Base-by-base conservation (phyloP, 2,113 vertebrate genomes). In the Pardalotus punctatus region DNA sequence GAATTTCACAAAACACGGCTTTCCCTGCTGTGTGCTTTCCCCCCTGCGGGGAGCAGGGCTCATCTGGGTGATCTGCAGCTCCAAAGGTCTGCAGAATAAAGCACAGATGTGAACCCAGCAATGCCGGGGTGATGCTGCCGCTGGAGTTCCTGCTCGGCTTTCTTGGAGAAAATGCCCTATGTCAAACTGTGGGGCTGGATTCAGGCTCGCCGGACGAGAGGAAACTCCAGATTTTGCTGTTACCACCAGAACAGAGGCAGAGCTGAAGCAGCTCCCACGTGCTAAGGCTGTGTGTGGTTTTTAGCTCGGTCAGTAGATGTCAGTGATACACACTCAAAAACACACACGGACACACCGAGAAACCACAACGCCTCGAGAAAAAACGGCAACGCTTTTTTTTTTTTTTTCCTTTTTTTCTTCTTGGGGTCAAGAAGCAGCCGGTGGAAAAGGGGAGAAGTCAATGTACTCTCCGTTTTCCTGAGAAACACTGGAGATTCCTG, bases 271-370 rank as follows among this genome's bases (percentile, higher is more conserved):
- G 38, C 12, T 43, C 15, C 48, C 29, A 4, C 6, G 11, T 19
- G 33, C 11, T 23, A 21, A 54, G 38, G 57, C 29, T 69, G 81
- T 69, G 31, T 69, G 81, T 69, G 31, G 0, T 47, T 86, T 93
- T 79, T 22, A 27, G 14, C 6, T 82, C 33, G n/a, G 81, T 64
- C 95, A 31, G 77, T 33, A 94, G 94, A 51, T 93, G 94, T 88
- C 92, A 86, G 81, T 65, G 67, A 18, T 9, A 47, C 5, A 40
- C 53, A 28, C 0, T 1, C 42, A 66, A 43, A 29, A 35, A 6
- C 47, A 24, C 20, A 29, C 33, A 23, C 0, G 15, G 48, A 8
- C 33, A 29, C 9, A 42, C 8, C 29, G 17, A 40, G 71, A 36
- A 78, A 60, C 6, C 18, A 27, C 29, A 61, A 61, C 4, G 8